Percentiles rank a stretch among this genome's conserved stretches.
Evolutionary conservation across 2,113 vertebrate genomes (phyloP).

Genomic region (Coturnix japonica): DNA sequence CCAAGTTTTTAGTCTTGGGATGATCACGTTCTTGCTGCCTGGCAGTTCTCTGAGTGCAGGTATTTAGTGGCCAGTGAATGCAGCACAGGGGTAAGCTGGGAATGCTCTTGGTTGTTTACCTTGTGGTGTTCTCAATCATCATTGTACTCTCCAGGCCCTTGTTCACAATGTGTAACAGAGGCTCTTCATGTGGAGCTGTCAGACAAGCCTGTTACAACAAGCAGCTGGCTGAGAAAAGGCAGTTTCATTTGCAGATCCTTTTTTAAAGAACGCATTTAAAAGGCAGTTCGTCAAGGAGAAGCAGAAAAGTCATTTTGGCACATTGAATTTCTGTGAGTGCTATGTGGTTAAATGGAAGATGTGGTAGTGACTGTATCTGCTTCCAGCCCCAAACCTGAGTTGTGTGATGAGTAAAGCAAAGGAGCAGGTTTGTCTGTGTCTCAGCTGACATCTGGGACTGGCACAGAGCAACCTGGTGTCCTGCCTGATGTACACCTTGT

Average conservation of each 20-base stretch:
- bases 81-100: neutral
- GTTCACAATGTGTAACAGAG: constrained; percentile 28
- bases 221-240: constrained; percentile 47
- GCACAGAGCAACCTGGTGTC: neutral
- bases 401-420: neutral
- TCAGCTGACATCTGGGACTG: neutral
- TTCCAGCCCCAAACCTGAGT: neutral
- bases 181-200: constrained; percentile 60
- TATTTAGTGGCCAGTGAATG: neutral
- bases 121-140: constrained; percentile 42
- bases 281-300: neutral
- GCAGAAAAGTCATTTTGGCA: neutral
- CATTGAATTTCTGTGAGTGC: constrained; percentile 11
- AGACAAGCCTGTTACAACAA: constrained; percentile 51
- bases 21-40: neutral
- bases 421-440: neutral
- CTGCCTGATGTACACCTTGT: neutral
- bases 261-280: neutral
- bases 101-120: neutral
- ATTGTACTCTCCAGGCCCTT: constrained; percentile 50
- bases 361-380: neutral
- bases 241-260: constrained; percentile 42
- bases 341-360: neutral
- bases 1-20: neutral
- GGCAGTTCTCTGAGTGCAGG: constrained; percentile 25